Evolutionary conservation across 2,113 vertebrate species (phyloP).

Genomic region (Tragelaphus buxtoni): DNA sequence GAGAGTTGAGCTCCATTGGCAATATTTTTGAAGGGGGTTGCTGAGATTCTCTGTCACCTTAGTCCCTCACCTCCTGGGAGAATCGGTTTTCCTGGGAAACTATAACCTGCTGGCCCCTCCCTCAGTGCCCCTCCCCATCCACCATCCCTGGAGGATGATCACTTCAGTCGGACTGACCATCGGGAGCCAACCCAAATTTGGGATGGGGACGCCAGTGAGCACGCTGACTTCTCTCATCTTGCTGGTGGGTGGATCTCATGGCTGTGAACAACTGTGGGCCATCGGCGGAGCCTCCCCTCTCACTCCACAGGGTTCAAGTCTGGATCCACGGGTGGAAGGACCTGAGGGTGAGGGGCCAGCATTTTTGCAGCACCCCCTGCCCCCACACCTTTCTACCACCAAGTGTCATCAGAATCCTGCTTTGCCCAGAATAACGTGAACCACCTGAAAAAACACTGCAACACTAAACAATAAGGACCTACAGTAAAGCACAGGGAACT

Average conservation of each 20-base stretch:
- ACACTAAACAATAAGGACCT: not conserved
- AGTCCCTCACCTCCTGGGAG: slow-evolving; percentile 88
- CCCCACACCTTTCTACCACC: slow-evolving; percentile 79
- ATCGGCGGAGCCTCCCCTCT: not conserved
- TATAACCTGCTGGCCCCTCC: slow-evolving; percentile 91
- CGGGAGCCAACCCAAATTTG: not conserved
- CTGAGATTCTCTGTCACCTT: slow-evolving; percentile 65
- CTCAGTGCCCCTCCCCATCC: slow-evolving; percentile 79
- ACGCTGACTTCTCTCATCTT: not conserved
- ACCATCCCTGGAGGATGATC: slow-evolving; percentile 86
- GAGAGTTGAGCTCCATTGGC: not conserved
- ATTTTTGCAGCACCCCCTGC: not conserved
- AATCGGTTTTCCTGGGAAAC: slow-evolving; percentile 90
- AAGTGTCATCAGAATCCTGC: slow-evolving; percentile 76
- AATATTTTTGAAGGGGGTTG: not conserved
- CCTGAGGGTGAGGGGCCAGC: slow-evolving; percentile 79
- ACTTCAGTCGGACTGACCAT: not conserved
- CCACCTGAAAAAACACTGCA: not conserved
- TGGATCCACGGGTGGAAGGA: not conserved
- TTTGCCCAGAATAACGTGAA: slow-evolving; percentile 75
- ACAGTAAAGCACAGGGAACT: not conserved
- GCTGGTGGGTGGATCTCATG: not conserved
- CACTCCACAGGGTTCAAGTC: not conserved
- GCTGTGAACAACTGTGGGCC: not conserved
- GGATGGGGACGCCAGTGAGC: not conserved